Conservation (phyloP, 2,113 vertebrate genomes). For the Electrona antarctica region DNA sequence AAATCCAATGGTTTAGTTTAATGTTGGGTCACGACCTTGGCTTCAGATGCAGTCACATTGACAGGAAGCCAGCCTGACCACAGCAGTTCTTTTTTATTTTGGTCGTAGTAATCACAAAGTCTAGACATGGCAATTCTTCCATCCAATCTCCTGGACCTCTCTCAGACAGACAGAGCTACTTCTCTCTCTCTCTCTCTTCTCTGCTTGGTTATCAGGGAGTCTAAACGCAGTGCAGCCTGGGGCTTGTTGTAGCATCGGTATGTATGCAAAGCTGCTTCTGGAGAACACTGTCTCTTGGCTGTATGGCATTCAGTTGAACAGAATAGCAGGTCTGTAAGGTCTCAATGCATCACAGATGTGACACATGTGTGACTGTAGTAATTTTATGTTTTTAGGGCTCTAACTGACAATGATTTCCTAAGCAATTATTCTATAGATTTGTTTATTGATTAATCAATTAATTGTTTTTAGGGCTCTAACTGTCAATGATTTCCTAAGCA, state of each 20-base stretch:
- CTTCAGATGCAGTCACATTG: slow-evolving; percentile 31
- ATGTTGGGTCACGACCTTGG: slow-evolving; percentile 59
- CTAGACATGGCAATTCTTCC: slow-evolving; percentile 53
- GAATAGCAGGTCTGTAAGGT: no score
- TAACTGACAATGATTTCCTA: no score
- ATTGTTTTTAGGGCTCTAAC: no score
- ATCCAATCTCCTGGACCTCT: slow-evolving; percentile 24
- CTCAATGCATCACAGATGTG: no score
- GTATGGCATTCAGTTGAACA: slow-evolving; percentile 16
- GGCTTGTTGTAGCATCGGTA: slow-evolving; percentile 40
- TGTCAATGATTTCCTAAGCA: no score
- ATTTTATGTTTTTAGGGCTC: no score
- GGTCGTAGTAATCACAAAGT: slow-evolving; percentile 54
- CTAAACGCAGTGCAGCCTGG: slow-evolving; percentile 26
- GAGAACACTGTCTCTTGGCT: slow-evolving; percentile 53
- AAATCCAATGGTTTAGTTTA: slow-evolving; percentile 34
- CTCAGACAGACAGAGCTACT: slow-evolving; percentile 2
- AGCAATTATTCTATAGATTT: no score
- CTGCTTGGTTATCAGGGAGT: slow-evolving; percentile 26
- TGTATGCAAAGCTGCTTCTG: slow-evolving; percentile 55
- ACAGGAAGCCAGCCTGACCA: slow-evolving; percentile 28
- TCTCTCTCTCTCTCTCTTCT: slow-evolving; percentile 20
- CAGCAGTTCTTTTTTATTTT: slow-evolving; percentile 46
- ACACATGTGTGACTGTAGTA: no score
- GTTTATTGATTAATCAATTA: no score